A percentile compares a stretch with the other conserved stretches of the same genome.
Evolutionary conservation across 2,113 vertebrate species (phyloP).

Genomic region (Rhizomys pruinosus): DNA sequence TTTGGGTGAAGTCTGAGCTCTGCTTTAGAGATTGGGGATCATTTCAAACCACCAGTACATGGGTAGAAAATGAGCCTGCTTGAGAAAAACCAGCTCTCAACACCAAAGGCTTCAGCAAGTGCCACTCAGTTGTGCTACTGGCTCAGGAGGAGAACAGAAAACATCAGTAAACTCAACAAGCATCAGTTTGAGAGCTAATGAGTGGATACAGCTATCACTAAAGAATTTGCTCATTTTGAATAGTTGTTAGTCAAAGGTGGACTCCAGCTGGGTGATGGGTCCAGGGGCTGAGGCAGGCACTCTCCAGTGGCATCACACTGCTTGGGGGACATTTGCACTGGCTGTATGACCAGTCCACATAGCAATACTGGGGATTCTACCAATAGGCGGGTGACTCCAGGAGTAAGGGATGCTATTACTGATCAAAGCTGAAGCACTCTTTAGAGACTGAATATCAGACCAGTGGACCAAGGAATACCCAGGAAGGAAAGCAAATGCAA

Average conservation of each 20-base stretch:
- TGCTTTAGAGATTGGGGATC: background rate
- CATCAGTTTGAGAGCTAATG: background rate
- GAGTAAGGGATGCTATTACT: background rate
- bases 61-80: background rate
- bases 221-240: background rate
- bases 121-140: background rate
- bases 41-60: background rate
- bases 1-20: background rate
- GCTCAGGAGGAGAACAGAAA: background rate
- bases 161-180: background rate
- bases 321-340: background rate
- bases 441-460: background rate
- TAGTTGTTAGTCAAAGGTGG: background rate
- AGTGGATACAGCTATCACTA: background rate
- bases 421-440: background rate
- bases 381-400: background rate
- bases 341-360: background rate
- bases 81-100: background rate
- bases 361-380: background rate
- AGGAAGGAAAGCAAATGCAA: slow-evolving; percentile 32
- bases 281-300: background rate
- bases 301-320: background rate
- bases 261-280: background rate
- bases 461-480: background rate
- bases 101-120: background rate